Evolutionary conservation across 2,113 vertebrate genomes (phyloP).

Genomic region (Gymnocephalus cernua): DNA sequence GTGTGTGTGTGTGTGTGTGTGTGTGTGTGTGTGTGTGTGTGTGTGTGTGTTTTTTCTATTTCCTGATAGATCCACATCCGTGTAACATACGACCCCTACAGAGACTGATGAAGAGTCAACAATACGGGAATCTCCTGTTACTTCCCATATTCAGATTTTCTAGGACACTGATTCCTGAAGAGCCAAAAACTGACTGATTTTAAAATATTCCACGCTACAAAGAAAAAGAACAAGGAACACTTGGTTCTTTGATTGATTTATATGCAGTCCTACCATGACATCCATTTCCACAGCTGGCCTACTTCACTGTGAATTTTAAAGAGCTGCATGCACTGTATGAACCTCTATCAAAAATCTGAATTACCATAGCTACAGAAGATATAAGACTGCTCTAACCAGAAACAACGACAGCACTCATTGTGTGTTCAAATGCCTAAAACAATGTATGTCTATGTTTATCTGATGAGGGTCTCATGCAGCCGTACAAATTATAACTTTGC

Average conservation of each 20-base stretch:
- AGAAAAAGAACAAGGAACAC: conserved; percentile 1
- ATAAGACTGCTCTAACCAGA: background rate
- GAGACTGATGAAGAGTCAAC: conserved; percentile 1
- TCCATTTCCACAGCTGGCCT: conserved; percentile 48
- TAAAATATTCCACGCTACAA: background rate
- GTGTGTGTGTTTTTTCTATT: background rate
- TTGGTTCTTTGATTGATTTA: conserved; percentile 24
- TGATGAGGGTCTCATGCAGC: background rate
- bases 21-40: background rate
- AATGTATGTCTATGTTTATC: background rate
- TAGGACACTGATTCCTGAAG: background rate
- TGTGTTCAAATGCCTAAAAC: conserved; percentile 13
- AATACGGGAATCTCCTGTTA: background rate
- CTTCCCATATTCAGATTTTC: conserved; percentile 1
- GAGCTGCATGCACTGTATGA: background rate
- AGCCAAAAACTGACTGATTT: background rate
- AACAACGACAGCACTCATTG: background rate
- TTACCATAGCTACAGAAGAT: conserved; percentile 5
- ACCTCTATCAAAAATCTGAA: conserved; percentile 25
- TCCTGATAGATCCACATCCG: background rate
- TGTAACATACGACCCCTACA: background rate
- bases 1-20: too few relatives aligned
- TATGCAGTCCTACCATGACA: conserved; percentile 26
- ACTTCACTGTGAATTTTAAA: conserved; percentile 45
- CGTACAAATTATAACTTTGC: background rate